Evolutionary conservation across 2,888 invertebrate genomes (phyloP).

Genomic region (Plusia festucae): DNA sequence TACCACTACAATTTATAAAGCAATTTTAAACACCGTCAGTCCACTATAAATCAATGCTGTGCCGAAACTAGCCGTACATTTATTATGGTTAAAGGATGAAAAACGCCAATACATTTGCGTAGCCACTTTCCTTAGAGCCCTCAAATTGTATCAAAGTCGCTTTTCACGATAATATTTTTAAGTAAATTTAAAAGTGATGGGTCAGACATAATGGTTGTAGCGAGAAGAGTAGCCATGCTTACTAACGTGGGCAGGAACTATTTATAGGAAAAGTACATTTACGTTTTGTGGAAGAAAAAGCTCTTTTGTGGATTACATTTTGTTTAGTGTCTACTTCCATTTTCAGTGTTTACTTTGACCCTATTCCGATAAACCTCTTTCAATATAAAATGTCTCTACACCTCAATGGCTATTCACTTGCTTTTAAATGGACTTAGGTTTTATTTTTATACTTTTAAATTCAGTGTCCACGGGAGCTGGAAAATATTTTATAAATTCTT

Average conservation of each 20-base stretch:
- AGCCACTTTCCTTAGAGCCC: slow-evolving; percentile 50
- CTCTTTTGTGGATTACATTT: slow-evolving; percentile 34
- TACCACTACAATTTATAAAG: slow-evolving; percentile 63
- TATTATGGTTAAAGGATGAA: slow-evolving; percentile 74
- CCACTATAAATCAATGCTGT: slow-evolving; percentile 75
- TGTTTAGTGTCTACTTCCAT: slow-evolving; percentile 13
- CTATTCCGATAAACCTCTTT: slow-evolving; percentile 6
- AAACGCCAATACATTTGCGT: slow-evolving; percentile 65
- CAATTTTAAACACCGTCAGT: slow-evolving; percentile 67
- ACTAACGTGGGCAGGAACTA: not conserved
- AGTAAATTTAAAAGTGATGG: slow-evolving; percentile 1
- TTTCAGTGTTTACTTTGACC: slow-evolving; percentile 18
- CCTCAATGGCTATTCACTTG: not conserved
- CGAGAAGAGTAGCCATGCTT: not conserved
- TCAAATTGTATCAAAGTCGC: slow-evolving; percentile 18
- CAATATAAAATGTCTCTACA: slow-evolving; percentile 3
- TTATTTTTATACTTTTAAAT: not conserved
- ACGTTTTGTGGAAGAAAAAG: slow-evolving; percentile 21
- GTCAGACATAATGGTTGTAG: slow-evolving; percentile 10
- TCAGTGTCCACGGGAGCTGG: not conserved
- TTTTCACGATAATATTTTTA: not conserved
- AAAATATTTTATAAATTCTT: not conserved
- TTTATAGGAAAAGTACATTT: slow-evolving; percentile 3
- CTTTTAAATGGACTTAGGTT: not conserved
- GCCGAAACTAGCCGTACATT: slow-evolving; percentile 73